phyloP scores from a whole-genome alignment of 2,113 vertebrate species.

The Brachyistius frenatus region DNA sequence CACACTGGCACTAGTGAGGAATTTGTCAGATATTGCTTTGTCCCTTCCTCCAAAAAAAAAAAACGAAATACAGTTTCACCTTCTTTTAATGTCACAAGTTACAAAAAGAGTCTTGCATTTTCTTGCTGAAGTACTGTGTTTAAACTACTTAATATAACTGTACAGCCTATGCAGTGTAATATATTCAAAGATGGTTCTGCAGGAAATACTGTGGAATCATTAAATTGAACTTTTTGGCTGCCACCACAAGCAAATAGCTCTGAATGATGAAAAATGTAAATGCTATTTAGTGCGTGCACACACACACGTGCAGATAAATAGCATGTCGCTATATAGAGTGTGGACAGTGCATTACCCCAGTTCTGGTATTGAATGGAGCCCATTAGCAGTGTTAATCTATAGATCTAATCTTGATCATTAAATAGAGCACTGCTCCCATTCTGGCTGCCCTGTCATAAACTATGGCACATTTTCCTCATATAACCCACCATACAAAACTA shows the following conservation, averaged over 20 bases:
- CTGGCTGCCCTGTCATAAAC: constrained; percentile 41
- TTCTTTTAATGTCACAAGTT: neutral
- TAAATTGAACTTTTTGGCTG: constrained; percentile 4
- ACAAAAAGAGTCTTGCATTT: neutral
- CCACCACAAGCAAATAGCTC: constrained; percentile 8
- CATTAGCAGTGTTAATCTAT: constrained; percentile 74
- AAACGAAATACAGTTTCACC: neutral
- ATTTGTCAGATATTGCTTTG: too few species aligned
- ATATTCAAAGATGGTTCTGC: constrained; percentile 3
- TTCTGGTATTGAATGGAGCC: constrained; percentile 62
- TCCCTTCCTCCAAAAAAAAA: too few species aligned
- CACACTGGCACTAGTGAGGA: too few species aligned
- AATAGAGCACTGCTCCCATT: constrained; percentile 53
- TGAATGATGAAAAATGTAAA: constrained; percentile 16
- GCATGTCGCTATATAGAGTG: constrained; percentile 33
- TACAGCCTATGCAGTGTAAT: neutral
- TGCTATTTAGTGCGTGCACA: neutral
- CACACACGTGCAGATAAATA: constrained; percentile 43
- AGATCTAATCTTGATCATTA: constrained; percentile 63
- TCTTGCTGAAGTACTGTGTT: neutral
- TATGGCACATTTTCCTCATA: constrained; percentile 47
- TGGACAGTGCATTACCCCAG: constrained; percentile 71
- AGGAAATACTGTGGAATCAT: constrained; percentile 31
- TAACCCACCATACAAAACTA: constrained; percentile 18
- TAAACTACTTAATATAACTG: neutral